Base-by-base conservation (phyloP, 1,140 invertebrate genomes). In the Megathymus violae region DNA sequence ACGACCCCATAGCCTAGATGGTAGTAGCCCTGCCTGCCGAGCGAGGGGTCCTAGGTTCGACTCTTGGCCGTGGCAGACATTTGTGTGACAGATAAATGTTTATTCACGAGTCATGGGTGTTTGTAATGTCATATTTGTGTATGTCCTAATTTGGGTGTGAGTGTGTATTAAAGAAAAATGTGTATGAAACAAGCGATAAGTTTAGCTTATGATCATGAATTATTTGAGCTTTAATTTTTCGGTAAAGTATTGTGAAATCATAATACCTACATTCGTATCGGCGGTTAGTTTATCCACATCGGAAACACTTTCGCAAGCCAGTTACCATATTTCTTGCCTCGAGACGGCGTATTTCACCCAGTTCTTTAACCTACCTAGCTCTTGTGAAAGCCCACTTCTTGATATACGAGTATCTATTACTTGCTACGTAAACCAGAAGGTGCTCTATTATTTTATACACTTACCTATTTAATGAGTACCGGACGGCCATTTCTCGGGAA, bases 281-380 rank as follows among this genome's bases (percentile, higher is more conserved):
- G 25, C 14, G 25, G 34, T 52, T 48, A 52, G 34, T 52, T n/a
- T 52, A 52, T 52, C 50, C 38, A 17, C 50, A 40, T 17, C 38
- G 50, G 34, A 52, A 51, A 46, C 50, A 52, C 50, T 52, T 52
- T 52, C 50, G 50, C 36, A 52, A 52, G 50, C 34, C 34, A 22
- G 50, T 22, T 52, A 40, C 50, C 50, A 52, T 52, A 52, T 52
- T 52, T 52, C 50, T 52, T 52, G 50, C 50, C 50, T 14, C 50
- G 50, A 54, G 50, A 36, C 50, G 36, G 36, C 50, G 19, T 54
- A 38, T 25, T 36, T 54, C 50, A 54, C 50, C 50, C 38, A 54
- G 50, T 41, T 54, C 50, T 31, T 34, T 38, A 19, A 52, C 50
- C 11, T 52, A 34, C 50, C 36, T 52, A 38, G 15, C 48, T 52